phyloP scores from a whole-genome alignment of 2,113 vertebrate species.

The Ovibos moschatus region DNA sequence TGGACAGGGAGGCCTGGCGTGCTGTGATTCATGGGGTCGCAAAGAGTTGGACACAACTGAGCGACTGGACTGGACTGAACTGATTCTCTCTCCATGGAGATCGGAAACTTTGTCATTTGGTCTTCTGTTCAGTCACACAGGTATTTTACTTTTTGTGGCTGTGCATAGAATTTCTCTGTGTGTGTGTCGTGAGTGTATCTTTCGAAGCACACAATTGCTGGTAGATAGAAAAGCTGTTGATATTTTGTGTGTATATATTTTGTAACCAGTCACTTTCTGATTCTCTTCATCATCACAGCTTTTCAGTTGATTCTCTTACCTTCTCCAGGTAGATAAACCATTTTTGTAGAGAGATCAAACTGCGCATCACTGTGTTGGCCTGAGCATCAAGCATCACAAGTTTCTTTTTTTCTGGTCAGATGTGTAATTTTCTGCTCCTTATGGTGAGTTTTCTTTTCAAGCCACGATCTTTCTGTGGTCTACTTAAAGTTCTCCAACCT shows the following conservation, averaged over 20 bases:
- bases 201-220: neutral
- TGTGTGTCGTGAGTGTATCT: neutral
- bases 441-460: neutral
- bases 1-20: too few species aligned
- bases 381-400: neutral
- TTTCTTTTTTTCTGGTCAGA: neutral
- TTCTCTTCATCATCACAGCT: neutral
- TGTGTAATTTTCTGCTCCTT: neutral
- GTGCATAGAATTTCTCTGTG: neutral
- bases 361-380: neutral
- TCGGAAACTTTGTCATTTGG: neutral
- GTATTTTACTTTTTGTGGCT: neutral
- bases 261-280: neutral
- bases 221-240: neutral
- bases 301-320: constrained; percentile 16
- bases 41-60: too few species aligned
- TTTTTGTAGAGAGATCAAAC: neutral
- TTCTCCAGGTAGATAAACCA: neutral
- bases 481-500: neutral
- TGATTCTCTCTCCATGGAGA: neutral
- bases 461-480: neutral
- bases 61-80: too few species aligned
- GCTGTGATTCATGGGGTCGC: too few species aligned
- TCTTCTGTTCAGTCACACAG: neutral
- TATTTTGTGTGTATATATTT: neutral